These are phyloP conservation scores for Indicator maculatus DNA, from an alignment of 2,113 vertebrate genomes.

Conservation along the genomic window DNA sequence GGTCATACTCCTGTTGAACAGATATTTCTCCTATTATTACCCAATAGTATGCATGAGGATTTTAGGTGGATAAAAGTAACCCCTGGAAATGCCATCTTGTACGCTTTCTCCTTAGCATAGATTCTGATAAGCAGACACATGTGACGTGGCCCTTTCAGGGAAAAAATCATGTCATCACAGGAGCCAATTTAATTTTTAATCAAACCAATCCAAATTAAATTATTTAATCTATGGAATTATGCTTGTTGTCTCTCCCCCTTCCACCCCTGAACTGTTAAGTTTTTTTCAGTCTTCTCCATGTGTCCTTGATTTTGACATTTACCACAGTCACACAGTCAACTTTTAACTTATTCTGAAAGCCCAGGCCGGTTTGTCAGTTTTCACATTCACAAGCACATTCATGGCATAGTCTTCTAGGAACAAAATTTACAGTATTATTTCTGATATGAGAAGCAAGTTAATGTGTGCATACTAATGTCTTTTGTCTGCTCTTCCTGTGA, in stretches of 20 bases:
- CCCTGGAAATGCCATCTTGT: neutral
- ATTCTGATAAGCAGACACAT: neutral
- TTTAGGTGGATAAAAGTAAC: neutral
- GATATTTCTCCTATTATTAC: neutral
- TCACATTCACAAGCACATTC: neutral
- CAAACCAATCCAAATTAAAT: neutral
- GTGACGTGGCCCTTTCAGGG: neutral
- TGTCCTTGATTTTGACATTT: neutral
- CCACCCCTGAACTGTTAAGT: too few relatives aligned
- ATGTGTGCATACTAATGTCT: neutral
- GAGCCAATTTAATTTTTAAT: neutral
- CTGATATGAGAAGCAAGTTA: neutral
- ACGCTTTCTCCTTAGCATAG: neutral
- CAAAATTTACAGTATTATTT: neutral
- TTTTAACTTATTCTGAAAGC: neutral
- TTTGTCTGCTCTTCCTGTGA: neutral
- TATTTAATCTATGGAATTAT: neutral
- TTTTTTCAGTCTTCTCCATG: neutral
- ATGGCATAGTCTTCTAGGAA: neutral
- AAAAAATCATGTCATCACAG: neutral
- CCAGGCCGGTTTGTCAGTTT: neutral
- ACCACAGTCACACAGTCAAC: neutral
- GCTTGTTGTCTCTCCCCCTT: neutral
- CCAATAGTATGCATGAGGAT: neutral
- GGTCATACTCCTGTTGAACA: neutral